A percentile compares a stretch with the other conserved stretches of the same genome.
phyloP scores from a whole-genome alignment of 2,113 vertebrate species.

The Sus scrofa region T2T-Sscrofa CM000819.6:51695501-51696000 shows the following conservation, averaged over 20 bases:
- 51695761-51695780: background rate
- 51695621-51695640: background rate
- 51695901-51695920: background rate
- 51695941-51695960: background rate
- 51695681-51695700: background rate
- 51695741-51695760: background rate
- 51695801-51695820: background rate
- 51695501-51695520: no score
- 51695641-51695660: background rate
- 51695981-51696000: background rate
- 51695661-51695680: background rate
- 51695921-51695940: background rate
- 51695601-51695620: background rate
- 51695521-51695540: no score
- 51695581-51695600: background rate
- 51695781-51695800: background rate
- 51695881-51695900: background rate
- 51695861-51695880: background rate
- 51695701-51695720: fast-evolving
- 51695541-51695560: no score
- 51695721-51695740: background rate
- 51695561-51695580: background rate
- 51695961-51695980: background rate
- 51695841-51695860: background rate
- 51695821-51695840: background rate